phyloP scores from a whole-genome alignment of 1,140 invertebrate species.

The Drosophila nebulosa region DNA sequence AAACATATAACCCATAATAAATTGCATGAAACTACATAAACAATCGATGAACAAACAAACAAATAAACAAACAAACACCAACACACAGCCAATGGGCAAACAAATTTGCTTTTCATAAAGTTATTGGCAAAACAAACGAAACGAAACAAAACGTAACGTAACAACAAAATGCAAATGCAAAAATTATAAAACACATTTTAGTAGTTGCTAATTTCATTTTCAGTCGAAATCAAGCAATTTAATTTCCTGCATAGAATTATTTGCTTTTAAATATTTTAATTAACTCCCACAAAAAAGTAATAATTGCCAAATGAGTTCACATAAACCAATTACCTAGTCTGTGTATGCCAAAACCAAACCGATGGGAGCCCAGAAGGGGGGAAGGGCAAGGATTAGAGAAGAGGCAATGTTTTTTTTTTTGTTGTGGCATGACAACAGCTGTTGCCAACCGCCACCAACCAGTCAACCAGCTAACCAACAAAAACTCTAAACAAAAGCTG shows the following conservation, averaged over 20 bases:
- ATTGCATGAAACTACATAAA: conserved; percentile 3
- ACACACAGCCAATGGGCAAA: not conserved
- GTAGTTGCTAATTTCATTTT: conserved; percentile 6
- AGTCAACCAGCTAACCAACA: not conserved
- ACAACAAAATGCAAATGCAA: conserved; percentile 13
- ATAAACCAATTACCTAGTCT: conserved; percentile 21
- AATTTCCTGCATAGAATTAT: conserved; percentile 26
- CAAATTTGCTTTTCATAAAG: conserved; percentile 26
- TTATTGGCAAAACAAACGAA: conserved; percentile 16
- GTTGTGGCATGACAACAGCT: not conserved
- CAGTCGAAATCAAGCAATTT: conserved; percentile 24
- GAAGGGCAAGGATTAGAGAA: not conserved
- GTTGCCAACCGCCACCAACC: not conserved
- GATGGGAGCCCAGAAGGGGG: not conserved
- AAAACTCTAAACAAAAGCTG: not conserved
- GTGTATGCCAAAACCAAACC: not conserved
- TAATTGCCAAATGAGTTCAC: conserved; percentile 25
- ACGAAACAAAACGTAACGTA: too few relatives aligned
- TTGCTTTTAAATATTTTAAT: conserved; percentile 54
- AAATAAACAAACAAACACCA: conserved; percentile 16
- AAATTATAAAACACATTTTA: conserved; percentile 19
- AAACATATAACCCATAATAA: not conserved
- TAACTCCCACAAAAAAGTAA: conserved; percentile 34
- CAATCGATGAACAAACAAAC: conserved; percentile 5
- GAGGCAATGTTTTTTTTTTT: not conserved